Percentiles rank a stretch among this genome's conserved stretches.
These are phyloP conservation scores for Brienomyrus longianalis DNA, from an alignment of 2,113 vertebrate genomes.

Conservation along the genomic window DNA sequence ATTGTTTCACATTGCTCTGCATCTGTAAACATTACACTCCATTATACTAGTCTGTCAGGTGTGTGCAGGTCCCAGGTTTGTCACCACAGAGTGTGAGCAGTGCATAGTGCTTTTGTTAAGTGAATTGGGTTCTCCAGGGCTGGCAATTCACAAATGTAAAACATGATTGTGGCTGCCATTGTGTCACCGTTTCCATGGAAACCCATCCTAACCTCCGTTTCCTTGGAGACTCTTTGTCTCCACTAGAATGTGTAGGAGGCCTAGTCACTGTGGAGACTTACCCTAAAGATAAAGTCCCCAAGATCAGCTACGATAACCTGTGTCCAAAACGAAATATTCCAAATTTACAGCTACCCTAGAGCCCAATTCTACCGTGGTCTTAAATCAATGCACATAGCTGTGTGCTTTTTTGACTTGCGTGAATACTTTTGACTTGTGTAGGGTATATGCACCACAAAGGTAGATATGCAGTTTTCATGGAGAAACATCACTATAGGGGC, in stretches of 20 bases:
- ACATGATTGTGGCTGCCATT: neutral
- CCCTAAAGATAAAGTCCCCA: neutral
- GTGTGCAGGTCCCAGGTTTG: neutral
- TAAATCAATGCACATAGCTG: neutral
- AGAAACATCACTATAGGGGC: neutral
- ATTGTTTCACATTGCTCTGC: neutral
- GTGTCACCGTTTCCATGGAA: conserved; percentile 11
- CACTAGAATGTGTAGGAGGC: neutral
- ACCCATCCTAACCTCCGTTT: neutral
- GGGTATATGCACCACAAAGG: neutral
- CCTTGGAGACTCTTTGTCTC: conserved; percentile 1
- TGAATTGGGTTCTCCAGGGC: neutral
- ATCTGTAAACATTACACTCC: neutral
- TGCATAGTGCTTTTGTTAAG: neutral
- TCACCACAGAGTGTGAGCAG: neutral
- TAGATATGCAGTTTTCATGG: neutral
- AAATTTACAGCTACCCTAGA: neutral
- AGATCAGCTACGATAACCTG: neutral
- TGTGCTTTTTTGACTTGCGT: neutral
- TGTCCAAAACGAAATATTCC: neutral
- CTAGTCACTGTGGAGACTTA: neutral
- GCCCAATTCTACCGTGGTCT: neutral
- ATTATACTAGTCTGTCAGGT: neutral
- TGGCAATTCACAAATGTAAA: neutral
- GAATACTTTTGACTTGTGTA: neutral